Conservation (phyloP, 2,113 vertebrate species). For the Vulpes vulpes region DNA sequence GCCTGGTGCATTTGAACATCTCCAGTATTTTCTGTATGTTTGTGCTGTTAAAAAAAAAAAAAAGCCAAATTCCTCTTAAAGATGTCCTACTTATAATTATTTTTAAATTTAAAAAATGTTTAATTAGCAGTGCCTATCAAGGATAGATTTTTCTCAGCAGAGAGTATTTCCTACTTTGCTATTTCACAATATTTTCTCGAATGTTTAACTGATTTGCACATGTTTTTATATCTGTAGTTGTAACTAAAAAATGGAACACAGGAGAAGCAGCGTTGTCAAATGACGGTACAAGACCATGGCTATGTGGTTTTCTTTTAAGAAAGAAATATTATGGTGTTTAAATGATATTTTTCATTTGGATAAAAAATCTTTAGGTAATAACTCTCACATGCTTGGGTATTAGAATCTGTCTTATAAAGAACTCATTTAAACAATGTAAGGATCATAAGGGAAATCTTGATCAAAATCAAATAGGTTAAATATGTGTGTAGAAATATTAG, state of each 20-base stretch:
- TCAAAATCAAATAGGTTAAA: conserved; percentile 1
- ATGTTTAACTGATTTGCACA: conserved; percentile 26
- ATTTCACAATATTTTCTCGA: conserved; percentile 42
- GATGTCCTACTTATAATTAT: conserved; percentile 1
- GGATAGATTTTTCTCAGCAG: conserved; percentile 16
- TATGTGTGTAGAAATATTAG: not conserved
- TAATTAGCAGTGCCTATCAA: not conserved
- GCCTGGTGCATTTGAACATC: not conserved
- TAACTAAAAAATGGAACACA: conserved; percentile 3
- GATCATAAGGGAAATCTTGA: not conserved
- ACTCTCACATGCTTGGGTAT: not conserved
- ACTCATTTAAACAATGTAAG: not conserved
- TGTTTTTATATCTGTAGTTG: conserved; percentile 15
- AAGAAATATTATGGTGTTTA: conserved; percentile 28
- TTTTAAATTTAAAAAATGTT: not conserved
- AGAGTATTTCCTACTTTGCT: conserved; percentile 12
- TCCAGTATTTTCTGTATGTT: not conserved
- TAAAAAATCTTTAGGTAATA: conserved; percentile 31
- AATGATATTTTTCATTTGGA: conserved; percentile 10
- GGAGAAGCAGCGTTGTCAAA: conserved; percentile 2
- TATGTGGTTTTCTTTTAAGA: not conserved
- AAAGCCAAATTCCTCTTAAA: not conserved
- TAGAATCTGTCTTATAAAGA: conserved; percentile 31
- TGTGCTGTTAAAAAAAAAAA: not conserved
- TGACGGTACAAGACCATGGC: not conserved